Evolutionary conservation across 64 coral and sea anemone species (phyloP).

Genomic region (Platygyra sinensis): DNA sequence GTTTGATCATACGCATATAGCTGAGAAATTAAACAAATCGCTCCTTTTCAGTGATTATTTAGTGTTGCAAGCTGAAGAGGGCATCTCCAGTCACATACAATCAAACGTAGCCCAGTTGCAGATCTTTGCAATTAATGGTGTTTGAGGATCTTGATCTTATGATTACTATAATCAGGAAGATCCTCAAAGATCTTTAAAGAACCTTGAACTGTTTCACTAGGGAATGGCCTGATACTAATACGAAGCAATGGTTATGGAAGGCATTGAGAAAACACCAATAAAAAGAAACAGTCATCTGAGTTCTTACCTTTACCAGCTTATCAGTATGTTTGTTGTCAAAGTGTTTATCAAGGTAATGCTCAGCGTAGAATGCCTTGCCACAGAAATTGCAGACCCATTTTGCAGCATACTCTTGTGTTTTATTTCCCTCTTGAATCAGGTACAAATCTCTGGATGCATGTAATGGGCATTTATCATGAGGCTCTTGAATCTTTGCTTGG

Average conservation of each 20-base stretch:
- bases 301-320: slow-evolving; percentile 68
- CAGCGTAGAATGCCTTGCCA: slow-evolving; percentile 85
- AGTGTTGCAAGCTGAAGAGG: too few species aligned
- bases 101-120: too few species aligned
- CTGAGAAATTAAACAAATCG: too few species aligned
- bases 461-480: slow-evolving; percentile 62
- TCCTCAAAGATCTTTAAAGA: too few species aligned
- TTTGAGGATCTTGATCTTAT: too few species aligned
- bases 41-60: too few species aligned
- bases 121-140: too few species aligned
- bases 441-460: slow-evolving; percentile 77
- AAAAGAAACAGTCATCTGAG: not conserved
- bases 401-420: slow-evolving; percentile 73
- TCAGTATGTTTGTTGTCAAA: slow-evolving; percentile 88
- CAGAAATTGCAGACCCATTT: slow-evolving; percentile 90
- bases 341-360: slow-evolving; percentile 83
- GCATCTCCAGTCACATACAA: too few species aligned
- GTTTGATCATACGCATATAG: too few species aligned
- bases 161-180: too few species aligned
- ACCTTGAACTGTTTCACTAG: too few species aligned
- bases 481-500: slow-evolving; percentile 32
- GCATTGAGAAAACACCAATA: not conserved
- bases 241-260: not conserved
- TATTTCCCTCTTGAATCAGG: slow-evolving; percentile 67
- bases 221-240: too few species aligned